Percentiles rank a stretch among this genome's conserved stretches.
Evolutionary conservation across 2,797 vertebrate species (phyloP).

Genomic region (Pelochelys cantorii): DNA sequence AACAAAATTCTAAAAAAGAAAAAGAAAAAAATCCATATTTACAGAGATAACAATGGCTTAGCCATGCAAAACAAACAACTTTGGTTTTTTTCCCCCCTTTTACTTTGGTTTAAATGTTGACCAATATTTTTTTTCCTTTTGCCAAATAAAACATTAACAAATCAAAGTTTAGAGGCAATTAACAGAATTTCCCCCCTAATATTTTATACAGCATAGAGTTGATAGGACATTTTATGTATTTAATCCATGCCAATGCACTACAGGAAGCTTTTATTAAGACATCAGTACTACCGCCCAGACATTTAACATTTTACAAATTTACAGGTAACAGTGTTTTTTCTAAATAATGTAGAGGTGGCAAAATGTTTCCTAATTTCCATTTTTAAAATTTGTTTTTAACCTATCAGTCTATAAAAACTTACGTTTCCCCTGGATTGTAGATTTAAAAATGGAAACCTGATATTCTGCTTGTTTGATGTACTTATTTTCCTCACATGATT

Average conservation of each 20-base stretch:
- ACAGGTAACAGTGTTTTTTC: conserved; percentile 79
- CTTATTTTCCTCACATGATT: conserved; percentile 52
- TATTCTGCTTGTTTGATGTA: conserved; percentile 64
- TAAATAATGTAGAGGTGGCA: conserved; percentile 81
- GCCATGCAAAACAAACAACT: conserved; percentile 85
- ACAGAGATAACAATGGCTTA: conserved; percentile 85
- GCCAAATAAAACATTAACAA: conserved; percentile 83
- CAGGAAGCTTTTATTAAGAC: conserved; percentile 84
- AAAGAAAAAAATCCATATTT: conserved; percentile 82
- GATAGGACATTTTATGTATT: conserved; percentile 82
- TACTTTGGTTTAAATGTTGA: conserved; percentile 86
- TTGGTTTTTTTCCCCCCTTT: conserved; percentile 83
- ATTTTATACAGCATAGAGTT: conserved; percentile 81
- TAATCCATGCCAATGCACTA: conserved; percentile 83
- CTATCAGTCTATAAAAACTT: conserved; percentile 74
- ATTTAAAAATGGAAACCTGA: conserved; percentile 79
- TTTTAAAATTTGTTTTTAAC: conserved; percentile 64
- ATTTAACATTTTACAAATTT: conserved; percentile 83
- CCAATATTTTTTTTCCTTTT: conserved; percentile 75
- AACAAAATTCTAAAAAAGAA: conserved; percentile 83
- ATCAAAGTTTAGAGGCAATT: conserved; percentile 79
- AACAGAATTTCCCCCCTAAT: conserved; percentile 75
- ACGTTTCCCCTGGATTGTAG: conserved; percentile 71
- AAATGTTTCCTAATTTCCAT: conserved; percentile 76
- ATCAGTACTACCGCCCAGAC: conserved; percentile 83